Evolutionary conservation across 1,140 invertebrate species (phyloP), one percentile per base, ranked within the genome.

Genomic region (Psix sp.): DNA sequence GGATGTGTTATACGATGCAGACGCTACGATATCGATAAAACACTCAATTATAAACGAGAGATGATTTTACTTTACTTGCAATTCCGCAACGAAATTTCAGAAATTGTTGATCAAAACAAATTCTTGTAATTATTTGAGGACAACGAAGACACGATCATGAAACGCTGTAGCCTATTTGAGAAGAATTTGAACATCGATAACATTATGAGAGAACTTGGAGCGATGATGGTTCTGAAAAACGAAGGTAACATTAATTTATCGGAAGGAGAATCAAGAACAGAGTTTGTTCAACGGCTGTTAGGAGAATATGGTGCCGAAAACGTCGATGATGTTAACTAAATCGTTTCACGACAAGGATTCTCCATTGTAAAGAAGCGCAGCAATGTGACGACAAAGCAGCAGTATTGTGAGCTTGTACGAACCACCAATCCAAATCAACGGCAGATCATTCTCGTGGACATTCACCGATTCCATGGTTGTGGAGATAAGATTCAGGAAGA

Each of bases 1-100:
- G n/a, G n/a, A n/a, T n/a, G n/a, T n/a, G n/a, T n/a, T n/a, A 7
- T 81, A 54, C 72, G 63, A 82, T 86, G 20, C 75, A 79, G 39
- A 83, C 82, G 45, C 74, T 83, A 33, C 80, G 79, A 82, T 57
- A 78, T 81, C 20, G 68, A 13, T 16, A 3, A 60, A 10, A 67
- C 82, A 42, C 48, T 14, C 0, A 45, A 56, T 20, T 67, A 51
- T 38, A 54, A 54, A 57, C 48, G 81, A 11, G 82, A 84, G 62
- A 81, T 80, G 78, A 77, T 84, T 17, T 38, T 62, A 1, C 52
- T 82, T 13, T 74, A 83, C 62, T 26, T 82, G 46, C 78, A 78
- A 17, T 85, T 82, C 67, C 13, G 56, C 36, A 75, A 62, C 78
- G 80, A 81, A 79, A 63, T 79, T 26, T 7, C 10, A 5, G 78